Evolutionary conservation across 1,140 invertebrate species (phyloP), one percentile per base, ranked within the genome.

Genomic region (Cecropterus lyciades): DNA sequence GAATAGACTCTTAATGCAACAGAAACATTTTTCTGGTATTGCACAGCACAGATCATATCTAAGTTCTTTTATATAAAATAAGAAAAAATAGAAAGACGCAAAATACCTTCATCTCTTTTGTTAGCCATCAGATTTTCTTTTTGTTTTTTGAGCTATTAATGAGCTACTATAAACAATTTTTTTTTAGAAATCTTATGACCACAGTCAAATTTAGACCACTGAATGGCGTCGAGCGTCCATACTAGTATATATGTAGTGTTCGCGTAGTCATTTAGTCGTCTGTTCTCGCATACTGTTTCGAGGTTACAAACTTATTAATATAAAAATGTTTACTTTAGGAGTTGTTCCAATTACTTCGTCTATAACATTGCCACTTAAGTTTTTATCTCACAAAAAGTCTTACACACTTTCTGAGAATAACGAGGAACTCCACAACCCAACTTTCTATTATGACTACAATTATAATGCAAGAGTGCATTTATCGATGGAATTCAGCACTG

Each of bases 381-480:
- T 77, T 45, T 73, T 72, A 67, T 68, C 62, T 53, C 45, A 56
- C 45, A 43, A 17, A 30, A 51, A 40, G 45, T 33, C 37, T 55
- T 65, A 33, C 51, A 73, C 40, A 68, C 59, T 49, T 79, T 76
- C 75, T 53, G 13, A 76, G 73, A 79, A 79, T 70, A 72, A 69
- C 53, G 68, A 45, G 45, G 37, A 70, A 72, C 71, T 55, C 59
- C 42, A 20, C 45, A 10, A 46, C 8, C 4, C 3, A 46, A 46
- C 45, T 46, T 46, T 46, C 45, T 46, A 46, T 46, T 46, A 46
- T 11, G 45, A 46, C 15, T 16, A 20, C 15, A 46, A 46, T 7
- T 17, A 17, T 10, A 46, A 46, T 45, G 42, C n/a, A 45, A 43
- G 40, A 45, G 11, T 37, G n/a, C 33, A 37, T 37, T 37, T 11